phyloP scores from a whole-genome alignment of 2,797 vertebrate genomes.

The Amniataba percoides region DNA sequence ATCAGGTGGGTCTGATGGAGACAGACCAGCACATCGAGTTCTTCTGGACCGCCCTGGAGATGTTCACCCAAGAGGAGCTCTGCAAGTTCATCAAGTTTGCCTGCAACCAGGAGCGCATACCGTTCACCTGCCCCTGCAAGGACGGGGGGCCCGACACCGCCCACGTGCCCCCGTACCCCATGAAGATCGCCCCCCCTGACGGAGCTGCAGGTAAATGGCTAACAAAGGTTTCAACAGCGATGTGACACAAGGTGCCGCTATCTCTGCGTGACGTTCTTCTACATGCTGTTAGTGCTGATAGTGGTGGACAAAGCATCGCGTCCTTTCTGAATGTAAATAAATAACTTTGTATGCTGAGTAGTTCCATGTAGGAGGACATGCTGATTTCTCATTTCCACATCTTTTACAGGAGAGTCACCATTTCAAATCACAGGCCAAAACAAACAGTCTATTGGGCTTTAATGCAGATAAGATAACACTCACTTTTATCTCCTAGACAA shows the following conservation, averaged over 20 bases:
- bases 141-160: conserved; percentile 96
- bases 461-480: conserved; percentile 31
- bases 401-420: background rate
- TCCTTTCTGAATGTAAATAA: conserved; percentile 36
- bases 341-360: conserved; percentile 1
- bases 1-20: conserved; percentile 99
- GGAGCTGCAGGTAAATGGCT: conserved; percentile 90
- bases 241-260: background rate
- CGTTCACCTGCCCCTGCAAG: conserved; percentile 98
- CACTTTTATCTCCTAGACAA: conserved; percentile 23
- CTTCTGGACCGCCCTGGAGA: conserved; percentile 97
- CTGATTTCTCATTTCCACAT: background rate
- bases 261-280: conserved; percentile 9
- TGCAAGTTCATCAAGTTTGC: conserved; percentile 99
- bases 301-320: conserved; percentile 27
- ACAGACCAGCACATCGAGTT: conserved; percentile 98
- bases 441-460: background rate
- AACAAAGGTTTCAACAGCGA: background rate
- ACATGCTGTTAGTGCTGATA: conserved; percentile 20
- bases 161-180: conserved; percentile 97
- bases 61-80: conserved; percentile 98
- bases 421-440: conserved; percentile 23
- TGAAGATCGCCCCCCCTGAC: conserved; percentile 98
- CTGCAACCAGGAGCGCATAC: conserved; percentile 98
- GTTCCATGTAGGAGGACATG: background rate